A percentile compares a stretch with the other conserved stretches of the same genome.
These are phyloP conservation scores for Eulemur albifrons DNA, from an alignment of 2,797 vertebrate species.

Conservation along the genomic window DNA sequence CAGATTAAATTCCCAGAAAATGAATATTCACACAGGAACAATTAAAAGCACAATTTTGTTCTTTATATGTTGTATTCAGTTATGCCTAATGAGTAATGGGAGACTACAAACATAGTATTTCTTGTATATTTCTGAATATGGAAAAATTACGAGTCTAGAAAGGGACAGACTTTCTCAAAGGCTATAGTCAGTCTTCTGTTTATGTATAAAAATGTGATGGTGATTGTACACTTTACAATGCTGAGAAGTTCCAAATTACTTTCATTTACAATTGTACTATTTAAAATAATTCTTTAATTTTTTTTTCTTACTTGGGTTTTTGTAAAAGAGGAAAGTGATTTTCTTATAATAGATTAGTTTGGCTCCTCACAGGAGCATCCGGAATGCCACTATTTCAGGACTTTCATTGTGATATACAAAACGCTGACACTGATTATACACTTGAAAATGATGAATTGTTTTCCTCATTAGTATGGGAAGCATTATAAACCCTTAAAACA, in stretches of 20 bases:
- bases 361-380: slow-evolving; percentile 14
- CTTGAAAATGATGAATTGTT: slow-evolving; percentile 51
- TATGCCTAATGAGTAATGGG: neutral
- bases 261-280: slow-evolving; percentile 28
- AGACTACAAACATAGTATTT: slow-evolving; percentile 26
- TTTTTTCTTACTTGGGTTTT: neutral
- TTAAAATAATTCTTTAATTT: slow-evolving; percentile 31
- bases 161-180: slow-evolving; percentile 21
- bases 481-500: slow-evolving; percentile 61
- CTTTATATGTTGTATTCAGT: slow-evolving; percentile 1
- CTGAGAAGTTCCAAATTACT: slow-evolving; percentile 19
- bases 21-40: neutral
- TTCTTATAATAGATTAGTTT: slow-evolving; percentile 15
- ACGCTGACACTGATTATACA: slow-evolving; percentile 43
- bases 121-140: slow-evolving; percentile 10
- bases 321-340: slow-evolving; percentile 42
- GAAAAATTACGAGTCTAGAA: neutral
- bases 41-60: slow-evolving; percentile 28
- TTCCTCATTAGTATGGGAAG: slow-evolving; percentile 67
- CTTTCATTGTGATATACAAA: slow-evolving; percentile 46
- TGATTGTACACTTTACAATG: neutral
- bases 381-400: neutral
- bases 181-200: neutral
- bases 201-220: neutral
- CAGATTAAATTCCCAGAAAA: neutral